Percentiles rank a stretch among this genome's conserved stretches.
phyloP scores from a whole-genome alignment of 2,797 vertebrate genomes.

The Bufotes viridis region DNA sequence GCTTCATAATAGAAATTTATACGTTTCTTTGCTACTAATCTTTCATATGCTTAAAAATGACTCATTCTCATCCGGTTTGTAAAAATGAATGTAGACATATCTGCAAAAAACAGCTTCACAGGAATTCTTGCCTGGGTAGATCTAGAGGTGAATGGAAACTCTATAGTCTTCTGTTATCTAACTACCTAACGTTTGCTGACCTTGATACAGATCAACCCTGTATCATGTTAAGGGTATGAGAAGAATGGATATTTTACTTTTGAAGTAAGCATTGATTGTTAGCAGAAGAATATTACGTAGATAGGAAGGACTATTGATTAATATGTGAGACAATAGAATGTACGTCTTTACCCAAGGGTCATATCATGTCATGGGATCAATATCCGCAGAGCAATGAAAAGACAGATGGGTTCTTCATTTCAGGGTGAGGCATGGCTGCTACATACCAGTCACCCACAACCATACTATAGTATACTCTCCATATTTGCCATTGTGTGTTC shows the following conservation, averaged over 20 bases:
- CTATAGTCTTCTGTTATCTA: background rate
- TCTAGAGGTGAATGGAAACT: background rate
- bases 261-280: slow-evolving; percentile 38
- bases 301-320: slow-evolving; percentile 54
- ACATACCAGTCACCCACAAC: background rate
- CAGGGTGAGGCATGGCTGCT: background rate
- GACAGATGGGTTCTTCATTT: background rate
- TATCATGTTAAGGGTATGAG: slow-evolving; percentile 27
- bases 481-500: background rate
- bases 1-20: too few species aligned
- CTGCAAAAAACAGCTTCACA: background rate
- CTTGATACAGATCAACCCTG: background rate
- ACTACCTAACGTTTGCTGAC: background rate
- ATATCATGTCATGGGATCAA: slow-evolving; percentile 43
- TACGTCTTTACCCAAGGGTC: slow-evolving; percentile 27
- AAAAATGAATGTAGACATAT: background rate
- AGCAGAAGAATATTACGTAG: slow-evolving; percentile 46
- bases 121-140: background rate
- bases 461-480: background rate
- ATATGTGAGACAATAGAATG: slow-evolving; percentile 27
- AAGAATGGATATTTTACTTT: slow-evolving; percentile 50
- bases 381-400: background rate
- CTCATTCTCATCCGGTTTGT: background rate
- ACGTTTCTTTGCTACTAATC: background rate
- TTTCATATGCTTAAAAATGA: background rate